phyloP scores from a whole-genome alignment of 2,888 invertebrate species.

The Drosophila mimica region DNA sequence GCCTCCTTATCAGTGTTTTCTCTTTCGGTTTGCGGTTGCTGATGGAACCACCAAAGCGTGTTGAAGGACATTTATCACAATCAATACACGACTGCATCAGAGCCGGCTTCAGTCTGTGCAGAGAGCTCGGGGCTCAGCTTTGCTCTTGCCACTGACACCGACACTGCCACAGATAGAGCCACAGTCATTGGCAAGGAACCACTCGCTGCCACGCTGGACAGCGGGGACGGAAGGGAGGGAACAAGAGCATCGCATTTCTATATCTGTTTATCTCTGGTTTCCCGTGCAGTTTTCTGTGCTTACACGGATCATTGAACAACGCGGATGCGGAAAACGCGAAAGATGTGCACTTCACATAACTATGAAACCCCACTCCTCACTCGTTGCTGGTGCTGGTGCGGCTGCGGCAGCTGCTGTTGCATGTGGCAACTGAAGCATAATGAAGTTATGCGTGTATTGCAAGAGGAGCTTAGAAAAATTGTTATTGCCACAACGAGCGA shows the following conservation, averaged over 20 bases:
- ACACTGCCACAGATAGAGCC: constrained; percentile 1
- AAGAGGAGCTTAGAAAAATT: constrained; percentile 57
- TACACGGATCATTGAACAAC: constrained; percentile 78
- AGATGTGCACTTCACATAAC: constrained; percentile 53
- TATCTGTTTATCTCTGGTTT: constrained; percentile 72
- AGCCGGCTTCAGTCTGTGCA: constrained; percentile 31
- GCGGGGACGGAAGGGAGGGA: neutral
- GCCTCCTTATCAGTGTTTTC: constrained; percentile 3
- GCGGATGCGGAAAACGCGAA: constrained; percentile 78
- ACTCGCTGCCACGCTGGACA: constrained; percentile 16
- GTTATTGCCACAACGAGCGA: constrained; percentile 44
- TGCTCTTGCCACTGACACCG: constrained; percentile 20
- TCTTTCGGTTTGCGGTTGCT: constrained; percentile 42
- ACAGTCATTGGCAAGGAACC: constrained; percentile 14
- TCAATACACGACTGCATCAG: constrained; percentile 64
- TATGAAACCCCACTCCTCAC: neutral
- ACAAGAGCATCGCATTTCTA: constrained; percentile 59
- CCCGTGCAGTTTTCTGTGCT: constrained; percentile 74
- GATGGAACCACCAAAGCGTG: constrained; percentile 51
- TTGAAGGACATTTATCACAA: constrained; percentile 76
- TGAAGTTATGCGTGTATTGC: constrained; percentile 63
- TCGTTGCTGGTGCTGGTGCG: neutral
- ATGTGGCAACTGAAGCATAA: constrained; percentile 62
- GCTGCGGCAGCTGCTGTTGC: constrained; percentile 29
- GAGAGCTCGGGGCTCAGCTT: constrained; percentile 2